Evolutionary conservation across 35 echinoderm and acorn worm genomes (phyloP).

Genomic region (Stichopus chloronotus): DNA sequence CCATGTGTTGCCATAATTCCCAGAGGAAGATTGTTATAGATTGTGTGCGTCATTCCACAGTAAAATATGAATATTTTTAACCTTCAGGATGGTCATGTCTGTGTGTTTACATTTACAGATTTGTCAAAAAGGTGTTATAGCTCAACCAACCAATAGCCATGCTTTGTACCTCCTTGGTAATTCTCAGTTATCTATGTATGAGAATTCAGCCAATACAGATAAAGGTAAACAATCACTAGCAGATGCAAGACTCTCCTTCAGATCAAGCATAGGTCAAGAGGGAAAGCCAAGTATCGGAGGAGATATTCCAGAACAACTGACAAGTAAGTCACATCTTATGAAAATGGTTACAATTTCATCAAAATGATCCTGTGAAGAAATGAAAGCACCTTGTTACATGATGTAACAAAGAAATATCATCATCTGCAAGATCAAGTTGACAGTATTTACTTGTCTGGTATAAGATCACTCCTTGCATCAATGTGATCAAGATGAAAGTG

Average conservation of each 20-base stretch:
- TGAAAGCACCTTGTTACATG: background rate
- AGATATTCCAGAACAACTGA: conserved; percentile 77
- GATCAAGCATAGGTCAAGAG: conserved; percentile 90
- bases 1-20: background rate
- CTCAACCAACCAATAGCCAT: conserved; percentile 88
- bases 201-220: conserved; percentile 67
- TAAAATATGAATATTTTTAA: conserved; percentile 13
- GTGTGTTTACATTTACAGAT: conserved; percentile 50
- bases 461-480: too few relatives aligned
- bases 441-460: too few relatives aligned
- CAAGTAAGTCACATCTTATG: conserved; percentile 56
- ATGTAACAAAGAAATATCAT: background rate
- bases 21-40: too few relatives aligned
- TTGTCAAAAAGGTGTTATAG: conserved; percentile 93
- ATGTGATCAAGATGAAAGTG: too few relatives aligned
- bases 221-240: conserved; percentile 60
- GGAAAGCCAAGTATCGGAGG: conserved; percentile 91
- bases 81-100: background rate
- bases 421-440: too few relatives aligned
- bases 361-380: background rate
- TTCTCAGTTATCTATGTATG: conserved; percentile 88
- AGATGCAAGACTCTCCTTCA: conserved; percentile 84
- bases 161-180: conserved; percentile 84
- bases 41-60: background rate
- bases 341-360: background rate